These are phyloP conservation scores for Strigamia crassipes DNA, from an alignment of 2,888 invertebrate species.

Conservation along the genomic window DNA sequence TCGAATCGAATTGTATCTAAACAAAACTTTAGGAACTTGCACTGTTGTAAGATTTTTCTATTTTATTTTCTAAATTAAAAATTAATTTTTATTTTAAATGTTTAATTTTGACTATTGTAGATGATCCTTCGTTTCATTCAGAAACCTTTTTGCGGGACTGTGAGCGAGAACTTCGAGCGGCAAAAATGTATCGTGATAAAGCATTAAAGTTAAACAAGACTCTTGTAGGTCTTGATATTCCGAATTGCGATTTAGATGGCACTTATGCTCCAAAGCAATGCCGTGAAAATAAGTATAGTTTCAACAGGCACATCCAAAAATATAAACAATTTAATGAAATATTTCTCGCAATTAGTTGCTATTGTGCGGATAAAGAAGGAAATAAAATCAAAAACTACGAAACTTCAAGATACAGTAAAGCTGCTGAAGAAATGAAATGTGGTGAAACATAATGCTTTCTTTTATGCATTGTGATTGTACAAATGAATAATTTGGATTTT, in stretches of 20 bases:
- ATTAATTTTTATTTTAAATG: too few relatives aligned
- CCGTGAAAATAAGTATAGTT: constrained; percentile 55
- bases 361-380: constrained; percentile 67
- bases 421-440: constrained; percentile 58
- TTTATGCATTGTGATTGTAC: constrained; percentile 44
- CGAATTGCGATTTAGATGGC: constrained; percentile 64
- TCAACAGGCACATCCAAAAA: too few relatives aligned
- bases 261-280: constrained; percentile 61
- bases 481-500: background rate
- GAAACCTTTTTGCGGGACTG: constrained; percentile 46
- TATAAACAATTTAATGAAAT: background rate
- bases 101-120: background rate
- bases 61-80: background rate
- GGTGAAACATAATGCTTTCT: constrained; percentile 53
- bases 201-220: constrained; percentile 55
- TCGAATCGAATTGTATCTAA: constrained; percentile 36
- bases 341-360: constrained; percentile 58
- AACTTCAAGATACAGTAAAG: constrained; percentile 59
- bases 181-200: constrained; percentile 56
- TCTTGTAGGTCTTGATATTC: constrained; percentile 57
- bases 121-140: constrained; percentile 44
- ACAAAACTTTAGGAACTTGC: constrained; percentile 22
- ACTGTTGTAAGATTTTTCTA: constrained; percentile 45
- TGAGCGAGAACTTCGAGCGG: constrained; percentile 51
- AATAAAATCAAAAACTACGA: constrained; percentile 63